Evolutionary conservation across 2,113 vertebrate genomes (phyloP).

Genomic region (Vireo altiloquus): DNA sequence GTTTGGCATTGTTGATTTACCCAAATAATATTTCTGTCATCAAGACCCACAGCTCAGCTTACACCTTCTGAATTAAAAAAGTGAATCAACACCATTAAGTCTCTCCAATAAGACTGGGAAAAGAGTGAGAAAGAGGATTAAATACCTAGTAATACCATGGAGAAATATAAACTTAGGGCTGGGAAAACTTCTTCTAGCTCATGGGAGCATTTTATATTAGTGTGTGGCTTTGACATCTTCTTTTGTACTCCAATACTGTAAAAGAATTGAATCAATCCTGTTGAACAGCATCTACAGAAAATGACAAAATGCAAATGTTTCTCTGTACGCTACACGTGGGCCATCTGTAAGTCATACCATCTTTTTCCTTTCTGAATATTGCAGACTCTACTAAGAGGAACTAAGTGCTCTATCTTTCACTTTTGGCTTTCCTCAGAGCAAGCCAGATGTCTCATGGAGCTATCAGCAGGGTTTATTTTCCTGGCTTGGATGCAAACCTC

Average conservation of each 20-base stretch:
- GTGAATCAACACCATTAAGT: neutral
- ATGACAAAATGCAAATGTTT: neutral
- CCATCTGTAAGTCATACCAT: neutral
- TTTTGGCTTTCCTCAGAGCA: conserved; percentile 47
- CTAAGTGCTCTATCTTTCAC: conserved; percentile 13
- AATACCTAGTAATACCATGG: neutral
- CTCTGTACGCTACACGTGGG: neutral
- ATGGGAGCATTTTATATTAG: neutral
- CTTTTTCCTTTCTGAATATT: conserved; percentile 1
- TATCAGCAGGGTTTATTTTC: conserved; percentile 72
- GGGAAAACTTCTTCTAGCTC: neutral
- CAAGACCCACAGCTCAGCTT: neutral
- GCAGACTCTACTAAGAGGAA: neutral
- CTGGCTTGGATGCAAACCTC: conserved; percentile 70
- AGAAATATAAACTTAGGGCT: neutral
- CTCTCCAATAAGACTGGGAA: neutral
- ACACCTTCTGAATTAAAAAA: neutral
- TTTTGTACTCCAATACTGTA: neutral
- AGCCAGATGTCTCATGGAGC: conserved; percentile 62
- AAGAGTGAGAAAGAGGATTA: neutral
- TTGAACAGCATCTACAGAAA: neutral
- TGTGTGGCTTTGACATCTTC: neutral
- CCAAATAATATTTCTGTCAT: neutral
- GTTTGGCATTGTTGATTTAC: neutral
- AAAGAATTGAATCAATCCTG: neutral